Base-by-base conservation (phyloP, 1,140 invertebrate genomes). In the Mercenaria mercenaria region DNA sequence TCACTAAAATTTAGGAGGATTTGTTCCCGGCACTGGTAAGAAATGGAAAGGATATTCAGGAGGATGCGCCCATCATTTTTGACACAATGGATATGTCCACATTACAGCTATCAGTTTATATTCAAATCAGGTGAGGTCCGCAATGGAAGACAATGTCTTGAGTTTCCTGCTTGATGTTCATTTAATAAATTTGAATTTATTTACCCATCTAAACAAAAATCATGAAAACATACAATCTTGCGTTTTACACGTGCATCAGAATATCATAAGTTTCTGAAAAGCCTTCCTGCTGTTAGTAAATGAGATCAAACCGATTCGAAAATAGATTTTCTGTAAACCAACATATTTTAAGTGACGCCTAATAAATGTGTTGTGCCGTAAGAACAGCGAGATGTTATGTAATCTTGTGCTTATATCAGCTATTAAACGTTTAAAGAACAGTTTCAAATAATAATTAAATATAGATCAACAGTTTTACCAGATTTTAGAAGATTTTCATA, bases 381-480 rank as follows among this genome's bases (percentile, higher is more conserved):
- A 8, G 34, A 41, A 34, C 67, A 72, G 34, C 34, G 18, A 37
- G 34, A 41, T 72, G 29, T 72, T 72, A 72, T 34, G 29, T 72
- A 72, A 72, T 72, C 67, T 72, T 2, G 34, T 11, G 20, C 67
- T 41, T n/a, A 37, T 37, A 72, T 72, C 67, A 72, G 67, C 67
- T 72, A 72, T 72, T 72, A 72, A 72, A 72, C 67, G 34, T 72
- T 72, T 72, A 39, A 72, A 72, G 67, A 72, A 72, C 67, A 72
- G 67, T 72, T 72, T 72, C 67, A 72, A 39, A 72, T 72, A 34
- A 72, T 37, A 39, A 72, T 72, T 72, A 72, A 72, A 72, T 72
- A 72, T 72, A 72, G 67, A 72, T 72, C 67, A 72, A 26, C 67
- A 37, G 67, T 72, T 72, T 72, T 72, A 72, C 67, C 37, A 72